Evolutionary conservation across 2,797 vertebrate species (phyloP).

Genomic region (Anguilla anguilla): DNA sequence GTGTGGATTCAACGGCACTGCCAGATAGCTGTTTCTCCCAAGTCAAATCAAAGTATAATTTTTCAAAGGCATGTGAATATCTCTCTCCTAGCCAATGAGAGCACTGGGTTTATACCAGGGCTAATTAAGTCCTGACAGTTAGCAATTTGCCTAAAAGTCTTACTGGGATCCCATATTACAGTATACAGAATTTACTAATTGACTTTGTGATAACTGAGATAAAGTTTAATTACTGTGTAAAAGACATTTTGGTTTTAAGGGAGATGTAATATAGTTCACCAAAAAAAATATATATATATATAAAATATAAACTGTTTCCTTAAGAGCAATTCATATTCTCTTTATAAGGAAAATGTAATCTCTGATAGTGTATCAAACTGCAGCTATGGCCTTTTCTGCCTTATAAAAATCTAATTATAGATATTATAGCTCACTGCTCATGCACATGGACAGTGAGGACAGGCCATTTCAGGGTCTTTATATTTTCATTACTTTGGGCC

Average conservation of each 20-base stretch:
- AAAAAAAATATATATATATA: background rate
- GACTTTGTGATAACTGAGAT: slow-evolving; percentile 42
- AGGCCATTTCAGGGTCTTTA: background rate
- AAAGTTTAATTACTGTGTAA: slow-evolving; percentile 34
- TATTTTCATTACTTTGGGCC: background rate
- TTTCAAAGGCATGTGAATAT: background rate
- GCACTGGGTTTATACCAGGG: slow-evolving; percentile 35
- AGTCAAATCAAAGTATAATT: background rate
- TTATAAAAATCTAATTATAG: background rate
- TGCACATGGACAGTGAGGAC: background rate
- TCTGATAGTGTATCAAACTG: background rate
- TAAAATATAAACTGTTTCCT: slow-evolving; percentile 25
- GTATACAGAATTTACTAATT: slow-evolving; percentile 36
- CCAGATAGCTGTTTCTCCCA: background rate
- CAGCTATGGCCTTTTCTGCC: background rate
- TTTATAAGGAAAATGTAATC: background rate
- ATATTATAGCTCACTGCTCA: background rate
- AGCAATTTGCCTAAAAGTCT: slow-evolving; percentile 44
- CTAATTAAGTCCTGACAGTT: slow-evolving; percentile 40
- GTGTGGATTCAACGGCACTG: background rate
- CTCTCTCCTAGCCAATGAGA: slow-evolving; percentile 13
- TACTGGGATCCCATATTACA: slow-evolving; percentile 29
- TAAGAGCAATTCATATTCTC: background rate
- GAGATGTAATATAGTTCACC: background rate
- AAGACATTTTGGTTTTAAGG: slow-evolving; percentile 14